Evolutionary conservation across 2,888 invertebrate genomes (phyloP).

Genomic region (Lepidochitona cinerea): DNA sequence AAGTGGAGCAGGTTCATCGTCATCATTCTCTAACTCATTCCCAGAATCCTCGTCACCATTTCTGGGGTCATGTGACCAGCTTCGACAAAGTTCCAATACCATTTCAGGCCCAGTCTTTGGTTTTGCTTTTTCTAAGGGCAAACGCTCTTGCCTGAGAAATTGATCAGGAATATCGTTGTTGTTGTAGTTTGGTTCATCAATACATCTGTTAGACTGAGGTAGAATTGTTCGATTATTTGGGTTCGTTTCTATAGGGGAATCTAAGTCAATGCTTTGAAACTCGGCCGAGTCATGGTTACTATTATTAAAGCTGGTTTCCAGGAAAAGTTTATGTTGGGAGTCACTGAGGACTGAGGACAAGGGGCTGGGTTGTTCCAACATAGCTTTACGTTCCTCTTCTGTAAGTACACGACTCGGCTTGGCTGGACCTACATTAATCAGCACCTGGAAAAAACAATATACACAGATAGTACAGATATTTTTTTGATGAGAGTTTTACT

Average conservation of each 20-base stretch:
- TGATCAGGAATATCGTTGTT: background rate
- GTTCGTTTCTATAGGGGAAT: background rate
- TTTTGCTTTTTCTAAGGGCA: background rate
- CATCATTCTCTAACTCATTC: background rate
- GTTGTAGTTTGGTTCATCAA: background rate
- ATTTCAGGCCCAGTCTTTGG: background rate
- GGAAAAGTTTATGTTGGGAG: conserved; percentile 75
- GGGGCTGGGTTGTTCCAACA: conserved; percentile 37
- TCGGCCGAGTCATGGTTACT: background rate
- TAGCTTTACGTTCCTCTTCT: conserved; percentile 53
- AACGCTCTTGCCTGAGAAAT: background rate
- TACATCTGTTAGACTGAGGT: no score
- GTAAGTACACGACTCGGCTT: conserved; percentile 75
- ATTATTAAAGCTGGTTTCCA: conserved; percentile 82
- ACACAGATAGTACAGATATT: no score
- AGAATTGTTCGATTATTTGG: background rate
- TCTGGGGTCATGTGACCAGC: background rate
- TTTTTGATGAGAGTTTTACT: no score
- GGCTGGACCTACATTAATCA: conserved; percentile 79
- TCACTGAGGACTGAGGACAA: conserved; percentile 24
- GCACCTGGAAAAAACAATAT: conserved; percentile 68
- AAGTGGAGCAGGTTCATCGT: conserved; percentile 76
- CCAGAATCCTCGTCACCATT: conserved; percentile 63
- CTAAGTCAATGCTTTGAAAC: background rate
- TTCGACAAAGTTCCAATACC: background rate